Conservation (phyloP, 64 coral and sea anemone species). For the Stichodactyla helianthus region DNA sequence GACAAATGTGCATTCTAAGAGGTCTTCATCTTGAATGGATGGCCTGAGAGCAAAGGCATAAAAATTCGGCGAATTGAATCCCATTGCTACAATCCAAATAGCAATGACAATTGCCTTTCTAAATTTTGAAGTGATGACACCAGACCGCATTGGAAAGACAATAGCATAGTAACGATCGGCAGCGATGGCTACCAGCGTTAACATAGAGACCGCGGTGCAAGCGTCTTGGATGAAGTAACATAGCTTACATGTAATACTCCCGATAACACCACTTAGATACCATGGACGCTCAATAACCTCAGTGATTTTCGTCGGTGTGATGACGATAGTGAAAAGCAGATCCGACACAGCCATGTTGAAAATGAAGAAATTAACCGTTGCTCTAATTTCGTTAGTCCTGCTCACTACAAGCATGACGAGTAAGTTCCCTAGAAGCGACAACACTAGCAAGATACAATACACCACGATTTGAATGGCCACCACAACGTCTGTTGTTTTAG, state of each 20-base stretch:
- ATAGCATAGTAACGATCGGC: constrained; percentile 50
- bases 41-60: background rate
- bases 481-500: background rate
- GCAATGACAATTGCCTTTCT: constrained; percentile 1
- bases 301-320: background rate
- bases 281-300: background rate
- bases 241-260: constrained; percentile 34
- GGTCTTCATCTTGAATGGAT: background rate
- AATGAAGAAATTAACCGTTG: constrained; percentile 35
- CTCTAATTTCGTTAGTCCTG: constrained; percentile 6
- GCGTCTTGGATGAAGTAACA: background rate
- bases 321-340: constrained; percentile 7
- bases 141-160: constrained; percentile 31
- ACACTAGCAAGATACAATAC: background rate
- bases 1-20: background rate
- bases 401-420: constrained; percentile 20
- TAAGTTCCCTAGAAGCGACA: background rate
- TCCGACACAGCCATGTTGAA: constrained; percentile 44
- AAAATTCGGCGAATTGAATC: background rate
- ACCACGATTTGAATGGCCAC: background rate
- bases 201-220: constrained; percentile 26
- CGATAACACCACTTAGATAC: constrained; percentile 9
- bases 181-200: constrained; percentile 40
- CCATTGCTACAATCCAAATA: constrained; percentile 38
- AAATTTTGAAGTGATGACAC: constrained; percentile 14